These are phyloP conservation scores for Eubasilissa splendida DNA, from an alignment of 2,888 invertebrate species.

Conservation along the genomic window DNA sequence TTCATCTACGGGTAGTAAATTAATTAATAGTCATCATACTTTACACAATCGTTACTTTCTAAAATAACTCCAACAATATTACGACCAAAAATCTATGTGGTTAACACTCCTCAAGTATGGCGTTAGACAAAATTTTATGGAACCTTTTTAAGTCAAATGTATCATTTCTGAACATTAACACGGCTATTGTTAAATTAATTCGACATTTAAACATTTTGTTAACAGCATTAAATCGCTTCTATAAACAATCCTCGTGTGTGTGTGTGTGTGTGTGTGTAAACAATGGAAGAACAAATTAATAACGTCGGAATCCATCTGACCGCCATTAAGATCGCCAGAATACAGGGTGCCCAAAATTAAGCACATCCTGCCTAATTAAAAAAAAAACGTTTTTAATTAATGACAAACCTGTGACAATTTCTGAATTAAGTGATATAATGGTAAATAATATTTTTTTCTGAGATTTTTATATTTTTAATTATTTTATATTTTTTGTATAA, in stretches of 20 bases:
- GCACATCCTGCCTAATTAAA: too few species aligned
- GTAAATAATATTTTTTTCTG: too few species aligned
- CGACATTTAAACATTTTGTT: slow-evolving; percentile 22
- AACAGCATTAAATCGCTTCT: slow-evolving; percentile 16
- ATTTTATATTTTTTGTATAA: too few species aligned
- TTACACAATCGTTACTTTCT: neutral
- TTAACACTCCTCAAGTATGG: neutral
- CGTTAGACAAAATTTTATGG: neutral
- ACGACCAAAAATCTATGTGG: neutral
- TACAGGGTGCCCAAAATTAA: too few species aligned
- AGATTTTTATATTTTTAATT: too few species aligned
- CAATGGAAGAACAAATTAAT: neutral
- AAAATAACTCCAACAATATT: neutral
- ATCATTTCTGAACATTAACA: slow-evolving; percentile 15
- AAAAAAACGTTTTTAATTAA: too few species aligned
- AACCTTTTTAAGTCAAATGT: neutral
- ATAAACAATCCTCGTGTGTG: slow-evolving; percentile 13
- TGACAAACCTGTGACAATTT: too few species aligned
- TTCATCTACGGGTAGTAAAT: neutral
- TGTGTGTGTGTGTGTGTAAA: too few species aligned
- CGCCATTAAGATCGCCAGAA: too few species aligned
- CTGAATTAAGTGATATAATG: too few species aligned
- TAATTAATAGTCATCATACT: neutral
- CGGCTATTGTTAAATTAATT: slow-evolving; percentile 26
- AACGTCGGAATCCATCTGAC: neutral